Percentiles rank a stretch among this genome's conserved stretches.
These are phyloP conservation scores for Cabera pusaria DNA, from an alignment of 2,888 invertebrate species.

Conservation along the genomic window DNA sequence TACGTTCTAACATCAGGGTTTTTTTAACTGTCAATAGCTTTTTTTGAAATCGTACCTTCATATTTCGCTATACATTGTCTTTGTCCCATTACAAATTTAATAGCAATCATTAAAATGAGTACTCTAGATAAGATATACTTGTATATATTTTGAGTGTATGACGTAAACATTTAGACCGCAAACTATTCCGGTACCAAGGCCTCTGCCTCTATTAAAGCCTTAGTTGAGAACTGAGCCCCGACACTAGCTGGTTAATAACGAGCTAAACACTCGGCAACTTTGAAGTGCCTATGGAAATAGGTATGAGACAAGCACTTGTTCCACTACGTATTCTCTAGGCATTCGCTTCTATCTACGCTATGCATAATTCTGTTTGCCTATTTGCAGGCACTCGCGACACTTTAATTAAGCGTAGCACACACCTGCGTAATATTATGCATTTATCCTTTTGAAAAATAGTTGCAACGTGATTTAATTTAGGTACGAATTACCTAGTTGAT, in stretches of 20 bases:
- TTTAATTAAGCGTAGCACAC: conserved; percentile 13
- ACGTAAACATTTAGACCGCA: conserved; percentile 3
- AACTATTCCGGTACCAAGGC: conserved; percentile 9
- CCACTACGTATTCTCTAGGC: conserved; percentile 3
- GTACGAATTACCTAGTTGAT: too few relatives aligned
- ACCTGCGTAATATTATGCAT: conserved; percentile 17
- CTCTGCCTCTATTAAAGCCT: conserved; percentile 5
- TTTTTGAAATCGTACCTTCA: too few relatives aligned
- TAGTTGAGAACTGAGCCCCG: conserved; percentile 3
- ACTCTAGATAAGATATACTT: too few relatives aligned
- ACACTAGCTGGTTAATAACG: conserved; percentile 11
- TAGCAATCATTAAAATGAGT: too few relatives aligned
- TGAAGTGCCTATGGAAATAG: conserved; percentile 14
- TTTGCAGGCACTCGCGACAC: conserved; percentile 10
- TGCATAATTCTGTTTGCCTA: conserved; percentile 7
- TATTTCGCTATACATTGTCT: too few relatives aligned
- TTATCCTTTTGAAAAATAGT: conserved; percentile 7
- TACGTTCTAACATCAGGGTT: too few relatives aligned
- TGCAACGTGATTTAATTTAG: conserved; percentile 4
- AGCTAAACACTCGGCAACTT: conserved; percentile 18
- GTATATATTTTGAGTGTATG: too few relatives aligned
- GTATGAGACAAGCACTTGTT: conserved; percentile 6
- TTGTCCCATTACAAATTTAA: too few relatives aligned
- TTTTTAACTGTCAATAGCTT: too few relatives aligned
- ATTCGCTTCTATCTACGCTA: not conserved